Conservation (phyloP, 2,797 vertebrate species). For the Pangasius mekongensis region DNA sequence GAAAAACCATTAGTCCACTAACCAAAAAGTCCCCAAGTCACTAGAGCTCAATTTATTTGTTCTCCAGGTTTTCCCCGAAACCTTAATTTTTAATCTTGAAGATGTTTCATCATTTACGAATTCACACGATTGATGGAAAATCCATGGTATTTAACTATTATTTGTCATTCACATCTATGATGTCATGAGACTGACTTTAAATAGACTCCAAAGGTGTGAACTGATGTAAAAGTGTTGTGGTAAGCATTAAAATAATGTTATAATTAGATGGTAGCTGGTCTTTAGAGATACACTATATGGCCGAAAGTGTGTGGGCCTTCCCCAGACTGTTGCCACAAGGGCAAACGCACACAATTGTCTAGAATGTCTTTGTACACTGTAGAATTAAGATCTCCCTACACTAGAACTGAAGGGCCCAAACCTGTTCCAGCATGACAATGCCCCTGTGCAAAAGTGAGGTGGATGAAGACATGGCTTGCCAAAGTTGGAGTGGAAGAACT, state of each 20-base stretch:
- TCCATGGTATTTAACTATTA: neutral
- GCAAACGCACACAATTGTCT: neutral
- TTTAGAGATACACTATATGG: neutral
- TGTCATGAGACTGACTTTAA: neutral
- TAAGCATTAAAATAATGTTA: neutral
- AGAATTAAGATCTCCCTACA: neutral
- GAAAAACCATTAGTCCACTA: slow-evolving; percentile 12
- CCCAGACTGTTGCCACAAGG: neutral
- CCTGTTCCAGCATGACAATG: neutral
- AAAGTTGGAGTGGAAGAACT: neutral
- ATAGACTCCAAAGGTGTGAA: neutral
- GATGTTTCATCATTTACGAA: neutral
- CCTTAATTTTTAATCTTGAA: neutral
- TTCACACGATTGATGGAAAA: neutral
- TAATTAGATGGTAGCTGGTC: neutral
- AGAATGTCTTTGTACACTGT: neutral
- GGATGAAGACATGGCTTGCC: neutral
- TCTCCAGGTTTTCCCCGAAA: neutral
- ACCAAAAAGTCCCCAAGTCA: slow-evolving; percentile 6
- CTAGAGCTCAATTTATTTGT: neutral
- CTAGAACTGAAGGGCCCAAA: neutral
- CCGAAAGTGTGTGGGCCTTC: neutral
- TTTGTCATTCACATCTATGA: neutral
- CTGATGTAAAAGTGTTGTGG: neutral
- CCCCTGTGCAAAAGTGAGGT: neutral